phyloP scores from a whole-genome alignment of 2,888 invertebrate genomes.

The Synergus japonicus region DNA sequence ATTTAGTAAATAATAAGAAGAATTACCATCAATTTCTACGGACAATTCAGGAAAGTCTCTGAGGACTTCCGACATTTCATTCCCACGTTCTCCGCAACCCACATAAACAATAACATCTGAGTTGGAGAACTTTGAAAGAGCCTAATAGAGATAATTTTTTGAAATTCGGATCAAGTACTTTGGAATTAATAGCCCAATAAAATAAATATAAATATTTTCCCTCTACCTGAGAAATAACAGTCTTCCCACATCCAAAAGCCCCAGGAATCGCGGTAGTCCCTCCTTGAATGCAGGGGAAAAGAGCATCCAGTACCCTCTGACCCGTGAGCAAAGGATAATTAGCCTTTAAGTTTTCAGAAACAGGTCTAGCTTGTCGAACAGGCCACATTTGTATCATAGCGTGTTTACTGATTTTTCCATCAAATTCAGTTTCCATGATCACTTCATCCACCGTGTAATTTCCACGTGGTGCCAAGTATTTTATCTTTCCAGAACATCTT shows the following conservation, averaged over 20 bases:
- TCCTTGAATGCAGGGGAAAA: slow-evolving; percentile 98
- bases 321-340: slow-evolving; percentile 98
- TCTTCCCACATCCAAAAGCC: slow-evolving; percentile 87
- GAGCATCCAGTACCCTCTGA: slow-evolving; percentile 96
- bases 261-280: slow-evolving; percentile 89
- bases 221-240: slow-evolving; percentile 83
- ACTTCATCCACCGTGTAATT: slow-evolving; percentile 95
- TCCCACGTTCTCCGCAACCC: slow-evolving; percentile 86
- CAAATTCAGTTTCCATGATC: slow-evolving; percentile 97
- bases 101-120: slow-evolving; percentile 87
- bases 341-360: slow-evolving; percentile 95
- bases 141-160: slow-evolving; percentile 57
- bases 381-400: slow-evolving; percentile 99
- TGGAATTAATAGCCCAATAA: too few relatives aligned
- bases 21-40: slow-evolving; percentile 82
- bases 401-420: slow-evolving; percentile 91
- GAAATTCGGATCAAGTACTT: not conserved
- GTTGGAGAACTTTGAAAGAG: slow-evolving; percentile 86
- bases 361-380: slow-evolving; percentile 95
- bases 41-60: slow-evolving; percentile 85
- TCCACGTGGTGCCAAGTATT: slow-evolving; percentile 93
- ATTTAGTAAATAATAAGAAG: not conserved
- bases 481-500: slow-evolving; percentile 94
- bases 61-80: slow-evolving; percentile 87
- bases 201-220: too few relatives aligned